Percentiles rank a stretch among this genome's conserved stretches.
These are phyloP conservation scores for Bembecia ichneumoniformis DNA, from an alignment of 2,888 invertebrate species.

Conservation along the genomic window DNA sequence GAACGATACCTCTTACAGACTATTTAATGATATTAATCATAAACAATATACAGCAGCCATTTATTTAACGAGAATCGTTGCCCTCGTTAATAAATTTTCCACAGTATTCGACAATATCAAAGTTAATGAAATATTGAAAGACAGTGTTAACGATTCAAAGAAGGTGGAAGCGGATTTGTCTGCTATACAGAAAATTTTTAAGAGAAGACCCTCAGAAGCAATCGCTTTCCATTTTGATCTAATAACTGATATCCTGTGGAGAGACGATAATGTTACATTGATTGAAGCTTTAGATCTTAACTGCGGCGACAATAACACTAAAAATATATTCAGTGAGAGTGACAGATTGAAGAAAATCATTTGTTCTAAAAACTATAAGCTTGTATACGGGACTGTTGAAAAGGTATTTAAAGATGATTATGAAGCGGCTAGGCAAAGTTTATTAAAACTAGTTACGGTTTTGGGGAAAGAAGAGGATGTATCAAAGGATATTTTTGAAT, in stretches of 20 bases:
- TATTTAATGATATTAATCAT: conserved; percentile 39
- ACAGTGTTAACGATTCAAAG: conserved; percentile 14
- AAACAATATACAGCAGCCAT: conserved; percentile 37
- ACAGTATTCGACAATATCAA: conserved; percentile 26
- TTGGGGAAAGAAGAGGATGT: conserved; percentile 19
- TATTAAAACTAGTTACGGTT: conserved; percentile 28
- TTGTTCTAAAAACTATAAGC: conserved; percentile 40
- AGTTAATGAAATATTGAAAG: conserved; percentile 12
- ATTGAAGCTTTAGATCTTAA: conserved; percentile 28
- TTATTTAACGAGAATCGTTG: conserved; percentile 46
- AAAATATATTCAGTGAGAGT: conserved; percentile 35
- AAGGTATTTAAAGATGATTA: conserved; percentile 26
- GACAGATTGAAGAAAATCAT: conserved; percentile 36
- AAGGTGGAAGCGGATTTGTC: conserved; percentile 27
- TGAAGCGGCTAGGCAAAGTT: conserved; percentile 25
- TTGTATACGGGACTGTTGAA: conserved; percentile 32
- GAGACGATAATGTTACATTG: conserved; percentile 30
- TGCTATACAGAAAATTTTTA: conserved; percentile 37
- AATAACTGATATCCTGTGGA: conserved; percentile 42
- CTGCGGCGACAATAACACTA: conserved; percentile 34
- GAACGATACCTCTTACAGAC: conserved; percentile 29
- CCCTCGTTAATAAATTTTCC: conserved; percentile 39
- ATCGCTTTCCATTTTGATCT: conserved; percentile 49
- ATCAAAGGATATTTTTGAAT: conserved; percentile 28
- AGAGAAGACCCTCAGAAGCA: conserved; percentile 39